Evolutionary conservation across 2,797 vertebrate species (phyloP).

Genomic region (Hemitrygon akajei): DNA sequence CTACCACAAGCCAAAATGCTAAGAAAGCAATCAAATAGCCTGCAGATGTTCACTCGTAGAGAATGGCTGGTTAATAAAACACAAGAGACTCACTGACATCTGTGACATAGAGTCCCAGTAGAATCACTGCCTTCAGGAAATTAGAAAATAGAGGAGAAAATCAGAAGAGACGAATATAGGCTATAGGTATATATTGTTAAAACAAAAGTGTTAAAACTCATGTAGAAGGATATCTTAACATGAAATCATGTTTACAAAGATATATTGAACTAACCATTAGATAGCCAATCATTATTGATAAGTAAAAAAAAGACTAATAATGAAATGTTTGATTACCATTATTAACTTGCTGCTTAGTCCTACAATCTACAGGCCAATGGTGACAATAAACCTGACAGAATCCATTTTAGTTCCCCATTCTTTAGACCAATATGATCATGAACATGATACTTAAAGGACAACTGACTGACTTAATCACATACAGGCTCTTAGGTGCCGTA

Average conservation of each 20-base stretch:
- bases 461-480: background rate
- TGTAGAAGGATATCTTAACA: background rate
- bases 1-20: too few relatives aligned
- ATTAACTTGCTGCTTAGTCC: background rate
- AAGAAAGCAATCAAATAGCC: too few relatives aligned
- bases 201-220: background rate
- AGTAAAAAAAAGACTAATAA: background rate
- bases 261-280: background rate
- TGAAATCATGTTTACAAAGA: background rate
- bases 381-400: background rate
- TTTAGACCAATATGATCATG: background rate
- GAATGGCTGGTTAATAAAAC: background rate
- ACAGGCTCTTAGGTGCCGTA: background rate
- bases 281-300: background rate
- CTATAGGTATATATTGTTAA: background rate
- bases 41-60: background rate
- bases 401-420: background rate
- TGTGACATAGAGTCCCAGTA: too few relatives aligned
- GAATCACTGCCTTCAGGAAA: background rate
- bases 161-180: background rate
- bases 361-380: background rate
- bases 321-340: background rate
- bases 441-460: background rate
- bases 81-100: too few relatives aligned
- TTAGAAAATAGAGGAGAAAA: background rate